phyloP scores from a whole-genome alignment of 2,888 invertebrate species.

The Cancer borealis region DNA sequence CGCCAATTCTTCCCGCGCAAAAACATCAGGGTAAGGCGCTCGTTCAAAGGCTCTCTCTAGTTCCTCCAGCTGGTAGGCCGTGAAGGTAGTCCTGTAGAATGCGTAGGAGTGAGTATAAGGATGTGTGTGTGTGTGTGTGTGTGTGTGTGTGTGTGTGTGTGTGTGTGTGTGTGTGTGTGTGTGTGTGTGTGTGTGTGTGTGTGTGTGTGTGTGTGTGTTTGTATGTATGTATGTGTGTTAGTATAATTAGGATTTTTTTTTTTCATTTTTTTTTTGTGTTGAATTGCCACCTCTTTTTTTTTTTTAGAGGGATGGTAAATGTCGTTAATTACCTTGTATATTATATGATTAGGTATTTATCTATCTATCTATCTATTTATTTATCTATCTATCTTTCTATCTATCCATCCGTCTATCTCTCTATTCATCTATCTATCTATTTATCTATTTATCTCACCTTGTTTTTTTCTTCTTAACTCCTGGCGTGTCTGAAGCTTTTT shows the following conservation, averaged over 20 bases:
- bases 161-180: background rate
- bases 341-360: too few species aligned
- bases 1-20: conserved; percentile 95
- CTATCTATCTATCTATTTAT: too few species aligned
- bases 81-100: background rate
- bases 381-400: too few species aligned
- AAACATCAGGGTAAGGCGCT: conserved; percentile 97
- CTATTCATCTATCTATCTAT: background rate
- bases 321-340: too few species aligned
- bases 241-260: background rate
- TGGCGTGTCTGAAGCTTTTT: conserved; percentile 73
- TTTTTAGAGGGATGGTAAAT: too few species aligned
- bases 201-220: too few species aligned
- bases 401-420: too few species aligned
- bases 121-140: too few species aligned
- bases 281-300: too few species aligned
- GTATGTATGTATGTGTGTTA: background rate
- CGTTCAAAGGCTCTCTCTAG: conserved; percentile 95
- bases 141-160: background rate
- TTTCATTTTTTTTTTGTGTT: too few species aligned
- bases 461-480: conserved; percentile 77
- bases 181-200: conserved; percentile 20
- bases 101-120: too few species aligned
- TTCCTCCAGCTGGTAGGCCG: conserved; percentile 95
- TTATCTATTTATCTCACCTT: conserved; percentile 55